These are phyloP conservation scores for Drosophila cyrtoloma DNA, from an alignment of 2,888 invertebrate genomes.

Conservation along the genomic window DNA sequence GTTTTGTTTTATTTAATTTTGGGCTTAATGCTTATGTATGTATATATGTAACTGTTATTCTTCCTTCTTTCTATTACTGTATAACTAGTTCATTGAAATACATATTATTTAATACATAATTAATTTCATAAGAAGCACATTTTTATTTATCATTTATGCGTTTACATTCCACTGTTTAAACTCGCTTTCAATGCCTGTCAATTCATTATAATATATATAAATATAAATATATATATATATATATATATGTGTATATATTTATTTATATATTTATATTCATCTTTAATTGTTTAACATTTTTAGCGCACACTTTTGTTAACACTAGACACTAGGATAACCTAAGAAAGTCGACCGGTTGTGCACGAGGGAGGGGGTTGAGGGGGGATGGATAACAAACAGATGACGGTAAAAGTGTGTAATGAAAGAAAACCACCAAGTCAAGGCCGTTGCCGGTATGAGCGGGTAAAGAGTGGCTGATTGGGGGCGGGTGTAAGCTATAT, in stretches of 20 bases:
- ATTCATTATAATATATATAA: conserved; percentile 25
- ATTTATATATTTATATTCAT: conserved; percentile 17
- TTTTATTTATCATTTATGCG: conserved; percentile 67
- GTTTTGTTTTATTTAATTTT: conserved; percentile 10
- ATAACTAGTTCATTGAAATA: conserved; percentile 76
- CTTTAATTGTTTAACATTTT: conserved; percentile 48
- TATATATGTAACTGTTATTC: conserved; percentile 52
- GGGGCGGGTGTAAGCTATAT: conserved; percentile 19
- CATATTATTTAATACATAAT: conserved; percentile 61
- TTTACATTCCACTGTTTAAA: conserved; percentile 65
- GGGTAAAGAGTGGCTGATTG: neutral
- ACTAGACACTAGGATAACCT: conserved; percentile 67
- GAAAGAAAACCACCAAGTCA: conserved; percentile 7
- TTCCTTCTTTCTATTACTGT: conserved; percentile 44
- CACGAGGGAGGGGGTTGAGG: conserved; percentile 26
- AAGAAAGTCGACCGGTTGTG: conserved; percentile 64
- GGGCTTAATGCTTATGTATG: conserved; percentile 51
- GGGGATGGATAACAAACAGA: conserved; percentile 13
- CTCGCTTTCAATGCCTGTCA: conserved; percentile 57
- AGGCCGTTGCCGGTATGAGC: neutral
- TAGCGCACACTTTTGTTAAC: conserved; percentile 63
- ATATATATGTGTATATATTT: conserved; percentile 13
- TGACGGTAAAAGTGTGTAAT: conserved; percentile 14
- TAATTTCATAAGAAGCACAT: conserved; percentile 77
- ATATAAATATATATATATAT: conserved; percentile 11